phyloP scores from a whole-genome alignment of 2,797 vertebrate species.

The Margarornis squamiger region DNA sequence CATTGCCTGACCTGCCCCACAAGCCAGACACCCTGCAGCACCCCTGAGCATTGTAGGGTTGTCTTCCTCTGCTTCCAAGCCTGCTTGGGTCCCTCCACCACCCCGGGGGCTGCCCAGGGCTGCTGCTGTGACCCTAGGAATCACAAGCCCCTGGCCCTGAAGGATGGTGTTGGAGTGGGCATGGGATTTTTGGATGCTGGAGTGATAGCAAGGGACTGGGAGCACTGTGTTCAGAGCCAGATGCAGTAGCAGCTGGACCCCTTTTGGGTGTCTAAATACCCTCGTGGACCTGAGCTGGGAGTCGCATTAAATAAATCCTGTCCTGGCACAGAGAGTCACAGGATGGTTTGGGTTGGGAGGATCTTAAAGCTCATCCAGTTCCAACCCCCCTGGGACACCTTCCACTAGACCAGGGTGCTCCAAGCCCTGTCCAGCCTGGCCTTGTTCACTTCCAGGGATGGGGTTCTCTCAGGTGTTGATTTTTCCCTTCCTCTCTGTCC shows the following conservation, averaged over 20 bases:
- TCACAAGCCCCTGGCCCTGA: too few species aligned
- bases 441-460: neutral
- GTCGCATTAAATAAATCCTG: neutral
- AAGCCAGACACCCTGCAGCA: neutral
- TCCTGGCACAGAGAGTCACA: too few species aligned
- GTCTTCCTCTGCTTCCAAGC: neutral
- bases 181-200: too few species aligned
- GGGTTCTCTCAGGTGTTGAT: neutral
- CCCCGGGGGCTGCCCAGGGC: too few species aligned
- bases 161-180: too few species aligned
- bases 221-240: too few species aligned
- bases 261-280: too few species aligned
- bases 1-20: neutral
- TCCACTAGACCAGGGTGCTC: neutral
- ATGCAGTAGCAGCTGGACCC: too few species aligned
- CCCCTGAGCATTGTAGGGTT: neutral
- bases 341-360: neutral
- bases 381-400: neutral
- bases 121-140: too few species aligned
- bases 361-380: neutral
- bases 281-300: too few species aligned
- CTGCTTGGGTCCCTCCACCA: neutral
- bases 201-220: too few species aligned
- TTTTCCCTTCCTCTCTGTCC: neutral
- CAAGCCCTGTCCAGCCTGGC: neutral